A percentile compares a stretch with the other conserved stretches of the same genome.
Conservation (phyloP, 2,797 vertebrate species). For the Sebastes nivosus region DNA sequence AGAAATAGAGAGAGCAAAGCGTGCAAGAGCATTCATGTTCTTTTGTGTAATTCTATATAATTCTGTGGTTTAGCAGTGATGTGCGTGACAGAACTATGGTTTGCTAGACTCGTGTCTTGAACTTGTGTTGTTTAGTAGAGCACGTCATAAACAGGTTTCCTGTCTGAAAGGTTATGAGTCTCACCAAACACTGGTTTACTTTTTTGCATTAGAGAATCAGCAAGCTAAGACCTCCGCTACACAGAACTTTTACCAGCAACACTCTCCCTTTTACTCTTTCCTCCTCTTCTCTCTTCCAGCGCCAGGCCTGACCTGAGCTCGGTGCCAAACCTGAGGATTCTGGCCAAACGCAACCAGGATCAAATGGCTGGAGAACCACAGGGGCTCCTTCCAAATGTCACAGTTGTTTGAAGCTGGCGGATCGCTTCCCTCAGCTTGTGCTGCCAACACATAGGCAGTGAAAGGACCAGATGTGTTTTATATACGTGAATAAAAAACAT, state of each 20-base stretch:
- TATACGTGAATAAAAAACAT: constrained; percentile 38
- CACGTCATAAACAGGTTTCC: constrained; percentile 16
- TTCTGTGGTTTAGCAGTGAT: constrained; percentile 41
- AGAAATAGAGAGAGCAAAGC: constrained; percentile 10
- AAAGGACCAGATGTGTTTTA: constrained; percentile 66
- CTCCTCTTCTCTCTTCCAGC: constrained; percentile 52
- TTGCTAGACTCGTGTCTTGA: not conserved
- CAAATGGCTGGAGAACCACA: constrained; percentile 76
- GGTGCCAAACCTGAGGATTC: constrained; percentile 72
- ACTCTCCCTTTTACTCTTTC: constrained; percentile 39
- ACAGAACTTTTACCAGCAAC: constrained; percentile 44
- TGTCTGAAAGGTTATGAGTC: constrained; percentile 8
- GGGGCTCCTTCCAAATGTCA: constrained; percentile 82
- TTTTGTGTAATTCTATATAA: constrained; percentile 43
- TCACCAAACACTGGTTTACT: not conserved
- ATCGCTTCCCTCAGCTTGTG: constrained; percentile 54
- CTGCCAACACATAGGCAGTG: constrained; percentile 67
- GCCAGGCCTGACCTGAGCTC: constrained; percentile 59
- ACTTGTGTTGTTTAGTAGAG: constrained; percentile 20
- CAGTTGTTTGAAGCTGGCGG: constrained; percentile 79
- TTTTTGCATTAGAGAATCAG: constrained; percentile 18
- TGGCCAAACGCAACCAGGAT: constrained; percentile 78
- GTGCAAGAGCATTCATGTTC: constrained; percentile 17
- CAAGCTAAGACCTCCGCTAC: not conserved
- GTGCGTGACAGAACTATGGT: constrained; percentile 17